These are phyloP conservation scores for Leucoma salicis DNA, from an alignment of 2,888 invertebrate genomes.

Conservation along the genomic window DNA sequence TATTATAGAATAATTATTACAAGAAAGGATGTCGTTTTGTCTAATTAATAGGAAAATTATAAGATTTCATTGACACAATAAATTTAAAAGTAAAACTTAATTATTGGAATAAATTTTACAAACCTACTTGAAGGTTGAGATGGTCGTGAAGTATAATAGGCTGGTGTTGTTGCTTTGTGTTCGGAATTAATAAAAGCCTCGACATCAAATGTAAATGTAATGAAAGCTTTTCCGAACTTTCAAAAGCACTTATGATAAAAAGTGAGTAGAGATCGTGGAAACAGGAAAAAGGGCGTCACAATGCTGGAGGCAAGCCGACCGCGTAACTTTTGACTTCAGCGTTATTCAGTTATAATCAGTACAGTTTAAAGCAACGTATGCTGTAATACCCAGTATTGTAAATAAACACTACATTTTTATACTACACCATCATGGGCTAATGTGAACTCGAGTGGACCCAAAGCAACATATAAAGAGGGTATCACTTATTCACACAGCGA, in stretches of 20 bases:
- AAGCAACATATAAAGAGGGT: slow-evolving; percentile 12
- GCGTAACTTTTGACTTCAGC: slow-evolving; percentile 22
- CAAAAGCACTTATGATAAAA: slow-evolving; percentile 21
- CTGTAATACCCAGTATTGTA: neutral
- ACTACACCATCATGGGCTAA: neutral
- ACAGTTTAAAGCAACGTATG: neutral
- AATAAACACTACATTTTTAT: neutral
- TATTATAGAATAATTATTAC: too few species aligned
- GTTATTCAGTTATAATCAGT: neutral
- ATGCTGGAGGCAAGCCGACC: slow-evolving; percentile 22
- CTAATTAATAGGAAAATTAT: too few species aligned
- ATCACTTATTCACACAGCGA: slow-evolving; percentile 52
- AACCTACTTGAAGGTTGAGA: slow-evolving; percentile 6
- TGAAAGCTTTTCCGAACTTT: slow-evolving; percentile 30
- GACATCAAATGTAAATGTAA: slow-evolving; percentile 21
- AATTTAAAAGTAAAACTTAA: too few species aligned
- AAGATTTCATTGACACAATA: too few species aligned
- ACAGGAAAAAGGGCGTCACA: slow-evolving; percentile 23
- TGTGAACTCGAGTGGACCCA: neutral
- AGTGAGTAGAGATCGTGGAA: slow-evolving; percentile 28
- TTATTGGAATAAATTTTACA: too few species aligned
- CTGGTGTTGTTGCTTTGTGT: slow-evolving; percentile 11
- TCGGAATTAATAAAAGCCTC: slow-evolving; percentile 17
- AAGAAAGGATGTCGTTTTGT: too few species aligned
- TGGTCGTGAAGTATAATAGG: slow-evolving; percentile 5